phyloP scores from a whole-genome alignment of 2,888 invertebrate genomes.

The Pandemis corylana region DNA sequence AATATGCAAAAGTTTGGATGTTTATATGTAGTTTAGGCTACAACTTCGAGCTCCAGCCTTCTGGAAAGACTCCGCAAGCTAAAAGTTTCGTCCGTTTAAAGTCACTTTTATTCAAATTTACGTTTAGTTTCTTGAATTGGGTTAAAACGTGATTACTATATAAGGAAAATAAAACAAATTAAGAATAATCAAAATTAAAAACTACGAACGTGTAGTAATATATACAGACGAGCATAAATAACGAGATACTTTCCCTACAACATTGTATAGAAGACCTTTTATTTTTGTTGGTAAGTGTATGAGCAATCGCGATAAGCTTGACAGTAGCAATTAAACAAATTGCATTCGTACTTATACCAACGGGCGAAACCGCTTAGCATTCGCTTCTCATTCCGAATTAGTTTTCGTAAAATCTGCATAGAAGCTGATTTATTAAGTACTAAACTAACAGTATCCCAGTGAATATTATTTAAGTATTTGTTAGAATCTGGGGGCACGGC shows the following conservation, averaged over 20 bases:
- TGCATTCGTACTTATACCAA: slow-evolving; percentile 1
- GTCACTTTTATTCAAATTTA: neutral
- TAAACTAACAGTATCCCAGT: neutral
- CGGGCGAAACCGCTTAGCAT: neutral
- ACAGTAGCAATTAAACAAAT: slow-evolving; percentile 3
- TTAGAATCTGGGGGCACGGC: no score
- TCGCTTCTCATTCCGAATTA: neutral
- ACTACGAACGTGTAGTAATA: no score
- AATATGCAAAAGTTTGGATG: neutral
- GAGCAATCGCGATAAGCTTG: neutral
- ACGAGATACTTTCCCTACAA: no score
- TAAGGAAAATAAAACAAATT: neutral
- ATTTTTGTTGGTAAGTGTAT: no score
- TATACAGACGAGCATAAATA: no score
- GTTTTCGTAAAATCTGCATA: slow-evolving; percentile 17
- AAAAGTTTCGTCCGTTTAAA: neutral
- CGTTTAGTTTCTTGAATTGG: neutral
- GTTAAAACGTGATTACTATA: neutral
- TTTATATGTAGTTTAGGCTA: neutral
- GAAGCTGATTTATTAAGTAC: neutral
- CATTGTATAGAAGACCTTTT: no score
- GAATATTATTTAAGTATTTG: neutral
- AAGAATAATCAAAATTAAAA: no score
- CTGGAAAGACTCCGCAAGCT: neutral
- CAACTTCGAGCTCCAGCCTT: neutral